Conservation (phyloP, 2,113 vertebrate species). For the Chauna torquata region DNA sequence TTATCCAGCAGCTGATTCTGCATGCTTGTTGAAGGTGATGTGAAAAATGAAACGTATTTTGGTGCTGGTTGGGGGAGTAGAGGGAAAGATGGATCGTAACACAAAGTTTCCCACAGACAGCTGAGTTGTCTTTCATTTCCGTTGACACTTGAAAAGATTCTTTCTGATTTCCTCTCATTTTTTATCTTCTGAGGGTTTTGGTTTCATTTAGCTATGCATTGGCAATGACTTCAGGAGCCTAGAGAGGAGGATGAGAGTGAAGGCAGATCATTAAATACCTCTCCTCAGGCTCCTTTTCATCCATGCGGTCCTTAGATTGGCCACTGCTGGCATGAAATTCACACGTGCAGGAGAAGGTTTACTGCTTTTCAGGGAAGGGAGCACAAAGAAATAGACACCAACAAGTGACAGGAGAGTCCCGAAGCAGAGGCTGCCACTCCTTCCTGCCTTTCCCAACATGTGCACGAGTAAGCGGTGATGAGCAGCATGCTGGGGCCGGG, state of each 20-base stretch:
- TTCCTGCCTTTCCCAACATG: neutral
- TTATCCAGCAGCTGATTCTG: neutral
- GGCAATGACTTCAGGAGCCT: neutral
- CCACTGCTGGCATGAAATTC: no score
- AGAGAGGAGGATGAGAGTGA: neutral
- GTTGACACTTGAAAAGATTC: neutral
- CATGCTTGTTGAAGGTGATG: neutral
- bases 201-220: neutral
- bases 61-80: neutral
- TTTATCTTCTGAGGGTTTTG: neutral
- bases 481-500: neutral
- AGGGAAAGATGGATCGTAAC: neutral
- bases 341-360: accelerated
- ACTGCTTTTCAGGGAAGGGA: neutral
- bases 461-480: neutral
- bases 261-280: neutral
- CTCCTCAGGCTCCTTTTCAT: neutral
- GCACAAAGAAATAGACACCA: accelerated
- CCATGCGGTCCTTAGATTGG: neutral
- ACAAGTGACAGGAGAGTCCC: neutral
- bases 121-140: neutral
- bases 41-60: neutral
- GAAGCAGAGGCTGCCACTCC: neutral
- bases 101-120: neutral
- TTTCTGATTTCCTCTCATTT: neutral